These are phyloP conservation scores for Drosophila kuntzei DNA, from an alignment of 2,888 invertebrate genomes.

Conservation along the genomic window DNA sequence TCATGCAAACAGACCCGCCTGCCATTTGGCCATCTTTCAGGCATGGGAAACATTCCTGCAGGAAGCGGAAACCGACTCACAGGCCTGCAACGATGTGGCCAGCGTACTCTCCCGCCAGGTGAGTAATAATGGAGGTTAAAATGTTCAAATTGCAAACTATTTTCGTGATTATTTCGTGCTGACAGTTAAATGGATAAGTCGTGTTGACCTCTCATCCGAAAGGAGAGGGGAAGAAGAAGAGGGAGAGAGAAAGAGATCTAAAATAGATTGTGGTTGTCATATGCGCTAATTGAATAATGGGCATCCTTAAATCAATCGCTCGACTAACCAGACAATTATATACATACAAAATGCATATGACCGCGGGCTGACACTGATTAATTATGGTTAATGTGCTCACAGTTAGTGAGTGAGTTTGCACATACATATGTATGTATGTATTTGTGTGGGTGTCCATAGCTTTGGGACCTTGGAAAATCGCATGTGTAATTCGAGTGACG, in stretches of 20 bases:
- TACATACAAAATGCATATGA: slow-evolving; percentile 22
- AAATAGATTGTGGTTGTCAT: slow-evolving; percentile 40
- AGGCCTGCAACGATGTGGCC: slow-evolving; percentile 94
- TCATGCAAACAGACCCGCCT: slow-evolving; percentile 88
- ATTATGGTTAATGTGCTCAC: slow-evolving; percentile 46
- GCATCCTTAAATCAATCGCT: slow-evolving; percentile 50
- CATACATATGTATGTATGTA: not conserved
- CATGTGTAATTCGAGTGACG: slow-evolving; percentile 64
- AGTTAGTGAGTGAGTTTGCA: slow-evolving; percentile 8
- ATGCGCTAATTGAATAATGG: slow-evolving; percentile 53
- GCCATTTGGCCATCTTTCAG: slow-evolving; percentile 93
- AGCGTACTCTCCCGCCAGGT: slow-evolving; percentile 91
- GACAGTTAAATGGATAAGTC: slow-evolving; percentile 59
- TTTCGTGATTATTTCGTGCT: slow-evolving; percentile 18
- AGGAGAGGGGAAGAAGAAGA: not conserved
- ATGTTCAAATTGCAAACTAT: slow-evolving; percentile 13
- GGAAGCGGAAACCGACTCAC: slow-evolving; percentile 95
- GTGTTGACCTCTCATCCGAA: slow-evolving; percentile 35
- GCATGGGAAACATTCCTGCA: slow-evolving; percentile 96
- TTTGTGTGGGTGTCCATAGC: slow-evolving; percentile 18
- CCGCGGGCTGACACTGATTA: slow-evolving; percentile 42
- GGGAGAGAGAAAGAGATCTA: slow-evolving; percentile 5
- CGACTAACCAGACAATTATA: slow-evolving; percentile 23
- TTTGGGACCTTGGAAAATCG: slow-evolving; percentile 55
- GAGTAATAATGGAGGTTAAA: slow-evolving; percentile 49